phyloP scores from a whole-genome alignment of 1,140 invertebrate species.

The Macrosteles quadrilineatus region DNA sequence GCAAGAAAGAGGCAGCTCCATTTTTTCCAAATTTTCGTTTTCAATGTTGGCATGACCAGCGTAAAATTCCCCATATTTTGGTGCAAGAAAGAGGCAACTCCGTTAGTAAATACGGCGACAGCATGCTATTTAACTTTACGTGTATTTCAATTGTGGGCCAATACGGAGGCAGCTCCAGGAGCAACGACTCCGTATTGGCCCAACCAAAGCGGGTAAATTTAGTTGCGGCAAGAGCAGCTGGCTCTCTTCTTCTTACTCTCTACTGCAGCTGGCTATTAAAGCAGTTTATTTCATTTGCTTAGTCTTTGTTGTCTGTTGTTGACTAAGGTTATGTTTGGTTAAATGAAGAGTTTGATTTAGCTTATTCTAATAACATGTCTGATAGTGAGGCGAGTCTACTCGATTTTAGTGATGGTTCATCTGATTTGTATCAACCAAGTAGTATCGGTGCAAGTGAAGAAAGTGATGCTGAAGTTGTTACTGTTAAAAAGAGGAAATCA shows the following conservation, averaged over 20 bases:
- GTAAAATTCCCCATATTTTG: no score
- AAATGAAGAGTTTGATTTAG: neutral
- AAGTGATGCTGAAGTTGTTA: neutral
- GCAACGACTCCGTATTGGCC: neutral
- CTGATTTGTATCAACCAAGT: neutral
- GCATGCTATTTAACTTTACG: no score
- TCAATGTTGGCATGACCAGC: no score
- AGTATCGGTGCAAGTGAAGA: neutral
- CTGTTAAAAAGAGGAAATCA: neutral
- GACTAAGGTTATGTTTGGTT: no score
- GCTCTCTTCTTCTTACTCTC: neutral
- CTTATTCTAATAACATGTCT: neutral
- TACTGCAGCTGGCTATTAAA: neutral
- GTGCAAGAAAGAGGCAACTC: no score
- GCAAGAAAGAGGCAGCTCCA: no score
- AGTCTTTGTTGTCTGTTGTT: slow-evolving; percentile 44
- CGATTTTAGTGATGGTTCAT: neutral
- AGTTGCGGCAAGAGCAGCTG: neutral
- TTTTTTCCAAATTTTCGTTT: no score
- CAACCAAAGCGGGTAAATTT: neutral
- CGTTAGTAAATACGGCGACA: no score
- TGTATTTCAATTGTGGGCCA: no score
- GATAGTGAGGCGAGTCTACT: neutral
- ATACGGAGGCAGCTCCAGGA: neutral
- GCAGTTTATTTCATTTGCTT: neutral